Evolutionary conservation across 2,797 vertebrate genomes (phyloP).

Genomic region (Danionella dracula): DNA sequence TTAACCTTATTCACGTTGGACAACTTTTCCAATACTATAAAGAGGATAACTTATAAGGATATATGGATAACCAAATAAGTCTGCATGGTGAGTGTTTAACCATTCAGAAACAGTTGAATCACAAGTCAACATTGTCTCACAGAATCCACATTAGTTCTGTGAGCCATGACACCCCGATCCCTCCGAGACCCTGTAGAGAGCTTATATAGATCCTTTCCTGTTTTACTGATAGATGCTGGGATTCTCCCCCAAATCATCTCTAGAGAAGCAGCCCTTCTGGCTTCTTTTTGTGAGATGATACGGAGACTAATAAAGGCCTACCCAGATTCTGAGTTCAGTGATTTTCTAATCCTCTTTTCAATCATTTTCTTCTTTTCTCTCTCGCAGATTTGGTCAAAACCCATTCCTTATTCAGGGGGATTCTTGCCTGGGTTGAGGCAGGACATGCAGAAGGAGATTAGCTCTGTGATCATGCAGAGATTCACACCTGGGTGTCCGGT

Average conservation of each 20-base stretch:
- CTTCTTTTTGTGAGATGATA: constrained; percentile 36
- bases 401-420: not conserved
- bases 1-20: too few relatives aligned
- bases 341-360: constrained; percentile 45
- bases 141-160: constrained; percentile 20
- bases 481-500: constrained; percentile 40
- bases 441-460: constrained; percentile 40
- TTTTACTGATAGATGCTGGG: constrained; percentile 17
- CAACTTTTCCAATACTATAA: too few relatives aligned
- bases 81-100: constrained; percentile 9
- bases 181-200: constrained; percentile 6
- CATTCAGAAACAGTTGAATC: constrained; percentile 19
- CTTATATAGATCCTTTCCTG: constrained; percentile 36
- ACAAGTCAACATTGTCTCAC: constrained; percentile 3
- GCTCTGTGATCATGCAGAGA: constrained; percentile 23
- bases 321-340: constrained; percentile 41
- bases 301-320: constrained; percentile 41
- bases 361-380: constrained; percentile 15
- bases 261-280: constrained; percentile 34
- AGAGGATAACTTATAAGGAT: too few relatives aligned
- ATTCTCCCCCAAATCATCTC: constrained; percentile 36
- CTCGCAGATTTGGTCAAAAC: constrained; percentile 12
- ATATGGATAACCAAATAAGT: not conserved
- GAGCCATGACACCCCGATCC: constrained; percentile 18
- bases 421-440: constrained; percentile 22